These are phyloP conservation scores for Vireo altiloquus DNA, from an alignment of 2,113 vertebrate species.

Conservation along the genomic window DNA sequence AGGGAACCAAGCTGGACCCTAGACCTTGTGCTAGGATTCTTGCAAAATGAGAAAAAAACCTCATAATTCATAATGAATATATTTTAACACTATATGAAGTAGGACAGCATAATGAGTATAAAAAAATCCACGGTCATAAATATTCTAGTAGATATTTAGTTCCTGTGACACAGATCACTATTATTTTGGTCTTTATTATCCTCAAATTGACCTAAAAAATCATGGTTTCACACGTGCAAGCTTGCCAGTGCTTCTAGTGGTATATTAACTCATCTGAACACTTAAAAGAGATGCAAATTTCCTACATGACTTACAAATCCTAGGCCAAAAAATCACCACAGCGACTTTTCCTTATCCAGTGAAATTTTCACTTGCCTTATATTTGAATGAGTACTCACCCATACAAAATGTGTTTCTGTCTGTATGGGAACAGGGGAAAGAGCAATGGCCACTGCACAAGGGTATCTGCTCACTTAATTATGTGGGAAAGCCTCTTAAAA, in stretches of 20 bases:
- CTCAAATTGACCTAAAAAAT: not conserved
- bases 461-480: not conserved
- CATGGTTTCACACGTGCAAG: not conserved
- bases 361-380: not conserved
- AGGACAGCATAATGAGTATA: not conserved
- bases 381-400: not conserved
- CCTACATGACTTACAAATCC: not conserved
- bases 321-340: not conserved
- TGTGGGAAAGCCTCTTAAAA: constrained; percentile 2
- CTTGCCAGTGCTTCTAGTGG: not conserved
- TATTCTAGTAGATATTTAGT: not conserved
- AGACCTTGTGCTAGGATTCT: not conserved
- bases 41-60: not conserved
- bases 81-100: not conserved
- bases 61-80: not conserved
- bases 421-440: not conserved
- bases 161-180: not conserved
- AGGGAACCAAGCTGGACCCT: not conserved
- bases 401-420: not conserved
- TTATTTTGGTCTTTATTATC: not conserved
- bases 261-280: not conserved
- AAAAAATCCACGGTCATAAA: not conserved
- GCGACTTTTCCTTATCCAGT: not conserved
- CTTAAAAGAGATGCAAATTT: not conserved
- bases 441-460: not conserved